Evolutionary conservation across 2,888 invertebrate genomes (phyloP).

Genomic region (Epinotia nisella): DNA sequence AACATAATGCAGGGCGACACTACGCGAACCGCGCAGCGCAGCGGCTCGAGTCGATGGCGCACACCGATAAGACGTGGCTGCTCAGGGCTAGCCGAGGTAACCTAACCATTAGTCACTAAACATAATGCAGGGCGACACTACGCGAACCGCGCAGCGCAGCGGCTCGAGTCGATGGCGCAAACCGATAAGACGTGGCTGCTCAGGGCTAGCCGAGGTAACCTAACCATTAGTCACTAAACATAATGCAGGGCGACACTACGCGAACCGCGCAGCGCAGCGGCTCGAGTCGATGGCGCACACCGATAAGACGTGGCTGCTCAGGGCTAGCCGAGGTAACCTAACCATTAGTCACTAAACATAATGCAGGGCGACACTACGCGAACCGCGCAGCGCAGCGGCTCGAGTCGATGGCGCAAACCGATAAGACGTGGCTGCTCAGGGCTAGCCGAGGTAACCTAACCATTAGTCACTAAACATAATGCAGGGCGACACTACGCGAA

Average conservation of each 20-base stretch:
- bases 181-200: constrained; percentile 87
- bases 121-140: constrained; percentile 65
- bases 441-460: too few species aligned
- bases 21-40: constrained; percentile 86
- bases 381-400: too few species aligned
- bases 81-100: too few species aligned
- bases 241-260: constrained; percentile 66
- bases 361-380: too few species aligned
- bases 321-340: neutral
- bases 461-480: too few species aligned
- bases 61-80: constrained; percentile 88
- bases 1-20: constrained; percentile 63
- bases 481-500: too few species aligned
- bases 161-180: constrained; percentile 89
- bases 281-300: constrained; percentile 90
- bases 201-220: neutral
- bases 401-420: too few species aligned
- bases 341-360: neutral
- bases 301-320: constrained; percentile 86
- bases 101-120: too few species aligned
- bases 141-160: constrained; percentile 87
- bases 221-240: neutral
- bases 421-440: too few species aligned
- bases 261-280: constrained; percentile 87
- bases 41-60: constrained; percentile 89